A percentile compares a stretch with the other conserved stretches of the same genome.
These are phyloP conservation scores for Temnothorax rugatulus DNA, from an alignment of 2,888 invertebrate species.

Conservation along the genomic window DNA sequence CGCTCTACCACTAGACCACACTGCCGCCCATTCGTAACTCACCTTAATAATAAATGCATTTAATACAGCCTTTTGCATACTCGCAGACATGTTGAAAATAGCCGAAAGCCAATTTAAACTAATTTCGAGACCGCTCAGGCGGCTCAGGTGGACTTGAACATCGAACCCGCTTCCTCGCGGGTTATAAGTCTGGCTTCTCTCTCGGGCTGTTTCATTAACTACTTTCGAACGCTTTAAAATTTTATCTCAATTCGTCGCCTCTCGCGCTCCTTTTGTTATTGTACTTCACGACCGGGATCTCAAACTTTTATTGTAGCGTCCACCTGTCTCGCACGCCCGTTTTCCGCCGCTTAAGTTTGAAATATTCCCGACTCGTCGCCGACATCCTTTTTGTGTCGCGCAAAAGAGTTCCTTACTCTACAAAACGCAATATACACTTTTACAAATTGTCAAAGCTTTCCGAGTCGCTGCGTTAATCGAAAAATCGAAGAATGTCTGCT, in stretches of 20 bases:
- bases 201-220: neutral
- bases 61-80: too few relatives aligned
- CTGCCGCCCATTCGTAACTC: too few relatives aligned
- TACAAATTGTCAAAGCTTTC: neutral
- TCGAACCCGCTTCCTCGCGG: too few relatives aligned
- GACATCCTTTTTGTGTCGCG: constrained; percentile 15
- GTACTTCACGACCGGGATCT: neutral
- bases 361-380: constrained; percentile 34
- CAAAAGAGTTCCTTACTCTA: neutral
- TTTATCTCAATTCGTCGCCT: neutral
- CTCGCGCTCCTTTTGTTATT: neutral
- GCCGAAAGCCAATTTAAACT: too few relatives aligned
- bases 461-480: constrained; percentile 4
- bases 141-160: too few relatives aligned
- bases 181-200: neutral
- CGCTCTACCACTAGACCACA: too few relatives aligned
- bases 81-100: too few relatives aligned
- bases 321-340: constrained; percentile 9
- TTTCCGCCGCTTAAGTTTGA: constrained; percentile 23
- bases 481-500: neutral
- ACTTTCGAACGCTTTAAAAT: neutral
- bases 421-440: neutral
- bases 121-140: too few relatives aligned
- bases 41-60: too few relatives aligned
- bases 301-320: constrained; percentile 31